A percentile compares a stretch with the other conserved stretches of the same genome.
Conservation (phyloP, 2,888 invertebrate species). For the Agrochola lota region DNA sequence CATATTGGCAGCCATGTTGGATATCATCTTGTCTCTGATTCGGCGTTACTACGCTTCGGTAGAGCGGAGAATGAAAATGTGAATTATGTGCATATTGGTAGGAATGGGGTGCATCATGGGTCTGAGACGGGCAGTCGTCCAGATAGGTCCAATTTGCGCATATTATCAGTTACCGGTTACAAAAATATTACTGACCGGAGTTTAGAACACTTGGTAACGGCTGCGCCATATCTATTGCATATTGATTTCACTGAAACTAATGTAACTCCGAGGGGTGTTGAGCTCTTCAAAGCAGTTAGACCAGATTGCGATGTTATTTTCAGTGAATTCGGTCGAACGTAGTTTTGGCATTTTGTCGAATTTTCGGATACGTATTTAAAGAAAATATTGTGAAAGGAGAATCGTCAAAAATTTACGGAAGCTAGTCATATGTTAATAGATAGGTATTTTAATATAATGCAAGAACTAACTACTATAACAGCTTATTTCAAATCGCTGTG, state of each 20-base stretch:
- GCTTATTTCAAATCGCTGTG: too few species aligned
- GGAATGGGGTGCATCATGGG: constrained; percentile 50
- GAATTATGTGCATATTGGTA: constrained; percentile 79
- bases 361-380: neutral
- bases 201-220: constrained; percentile 90
- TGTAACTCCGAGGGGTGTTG: constrained; percentile 91
- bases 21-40: constrained; percentile 78
- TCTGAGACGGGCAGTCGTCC: constrained; percentile 70
- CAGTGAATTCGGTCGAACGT: constrained; percentile 62
- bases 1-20: constrained; percentile 4
- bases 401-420: neutral
- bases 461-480: too few species aligned
- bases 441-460: too few species aligned
- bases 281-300: constrained; percentile 90
- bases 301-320: constrained; percentile 90
- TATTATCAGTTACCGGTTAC: constrained; percentile 91
- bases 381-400: neutral
- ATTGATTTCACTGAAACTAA: constrained; percentile 93
- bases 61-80: constrained; percentile 77
- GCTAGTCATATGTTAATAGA: neutral
- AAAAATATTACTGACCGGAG: constrained; percentile 91
- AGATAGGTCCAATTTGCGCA: constrained; percentile 86
- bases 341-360: neutral
- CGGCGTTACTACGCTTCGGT: constrained; percentile 80
- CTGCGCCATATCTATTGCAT: constrained; percentile 90